Base-by-base conservation (phyloP, 2,888 invertebrate genomes). In the Eristalis pertinax region DNA sequence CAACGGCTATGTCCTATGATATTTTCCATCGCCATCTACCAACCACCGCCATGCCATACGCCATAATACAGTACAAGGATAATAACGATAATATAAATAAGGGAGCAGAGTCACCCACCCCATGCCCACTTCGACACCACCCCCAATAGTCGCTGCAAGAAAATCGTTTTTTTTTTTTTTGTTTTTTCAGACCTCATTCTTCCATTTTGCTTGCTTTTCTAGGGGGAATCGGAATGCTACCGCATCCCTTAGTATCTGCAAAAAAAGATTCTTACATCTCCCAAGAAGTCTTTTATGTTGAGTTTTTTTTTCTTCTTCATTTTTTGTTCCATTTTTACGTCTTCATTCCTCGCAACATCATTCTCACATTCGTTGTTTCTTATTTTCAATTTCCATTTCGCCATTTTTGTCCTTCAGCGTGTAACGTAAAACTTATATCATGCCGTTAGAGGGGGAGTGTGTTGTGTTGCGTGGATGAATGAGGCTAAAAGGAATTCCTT, bases 1-100 rank as follows among this genome's bases (percentile, higher is more conserved):
- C 83, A 76, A 76, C 72, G 41, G 69, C 72, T 68, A 58, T 69
- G 65, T 82, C 82, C 77, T 64, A 75, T 72, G 70, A 78, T 62
- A 79, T 87, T 76, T 80, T 87, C 79, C 76, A 80, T 80, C 79
- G 80, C 64, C 73, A 84, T 84, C 73, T 60, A 80, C 50, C 76
- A 80, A 76, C 79, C 74, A 80, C 68, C 82, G 68, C 73, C 62
- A 85, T 84, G 73, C 83, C 89, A 90, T 90, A 91, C 88, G 90
- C 86, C 89, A 90, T 90, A 91, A 91, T 70, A 67, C 64, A 86
- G 86, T 87, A 92, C 91, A 92, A 90, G 92, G 90, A 91, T 92
- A 92, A 92, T 91, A 91, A 92, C 90, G 90, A 90, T 90, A 89
- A 92, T 91, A 92, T 91, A 91, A 91, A 91, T 91, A 91, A 89